These are phyloP conservation scores for Leucania comma DNA, from an alignment of 2,888 invertebrate species.

Conservation along the genomic window DNA sequence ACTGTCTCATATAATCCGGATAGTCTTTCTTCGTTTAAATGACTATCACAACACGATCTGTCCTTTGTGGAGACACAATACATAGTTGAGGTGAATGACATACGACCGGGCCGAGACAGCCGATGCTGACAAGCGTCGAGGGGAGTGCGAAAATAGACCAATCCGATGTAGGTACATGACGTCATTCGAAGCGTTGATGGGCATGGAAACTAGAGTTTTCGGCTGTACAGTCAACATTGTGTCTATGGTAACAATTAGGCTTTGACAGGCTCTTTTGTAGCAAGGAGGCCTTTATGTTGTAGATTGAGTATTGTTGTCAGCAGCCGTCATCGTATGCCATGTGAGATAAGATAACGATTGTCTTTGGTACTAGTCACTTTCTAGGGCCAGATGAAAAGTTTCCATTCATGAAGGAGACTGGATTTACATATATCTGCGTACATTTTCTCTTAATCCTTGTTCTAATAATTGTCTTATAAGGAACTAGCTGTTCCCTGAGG, in stretches of 20 bases:
- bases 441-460: background rate
- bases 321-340: no score
- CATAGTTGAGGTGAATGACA: constrained; percentile 74
- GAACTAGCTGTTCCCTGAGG: no score
- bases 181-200: constrained; percentile 36
- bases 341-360: background rate
- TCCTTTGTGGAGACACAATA: constrained; percentile 64
- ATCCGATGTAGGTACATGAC: constrained; percentile 60
- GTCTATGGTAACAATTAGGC: constrained; percentile 2
- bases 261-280: background rate
- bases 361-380: background rate
- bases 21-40: constrained; percentile 29
- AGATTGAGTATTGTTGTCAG: background rate
- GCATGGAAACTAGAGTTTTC: constrained; percentile 27
- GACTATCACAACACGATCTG: constrained; percentile 42
- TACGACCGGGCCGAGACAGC: constrained; percentile 55
- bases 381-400: background rate
- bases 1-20: background rate
- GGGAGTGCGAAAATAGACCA: constrained; percentile 70
- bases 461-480: background rate
- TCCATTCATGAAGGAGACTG: background rate
- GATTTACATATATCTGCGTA: background rate
- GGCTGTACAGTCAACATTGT: background rate
- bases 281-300: background rate
- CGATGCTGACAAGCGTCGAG: constrained; percentile 58